Evolutionary conservation across 2,797 vertebrate genomes (phyloP).

Genomic region (Notoglanidium macrostoma): DNA sequence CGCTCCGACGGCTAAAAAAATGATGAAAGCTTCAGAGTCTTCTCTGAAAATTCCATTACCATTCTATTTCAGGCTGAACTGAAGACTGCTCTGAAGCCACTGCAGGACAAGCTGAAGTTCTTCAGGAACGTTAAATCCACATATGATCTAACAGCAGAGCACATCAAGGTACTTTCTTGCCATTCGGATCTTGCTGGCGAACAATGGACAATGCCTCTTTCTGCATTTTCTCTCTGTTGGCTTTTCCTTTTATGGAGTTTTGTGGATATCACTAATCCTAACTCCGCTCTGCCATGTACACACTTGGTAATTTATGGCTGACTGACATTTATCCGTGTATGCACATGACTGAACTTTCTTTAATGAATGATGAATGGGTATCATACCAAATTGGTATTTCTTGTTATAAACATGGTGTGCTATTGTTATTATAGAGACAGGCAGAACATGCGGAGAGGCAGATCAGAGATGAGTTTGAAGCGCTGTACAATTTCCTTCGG

Average conservation of each 20-base stretch:
- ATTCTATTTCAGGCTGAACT: slow-evolving; percentile 75
- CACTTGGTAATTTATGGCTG: no score
- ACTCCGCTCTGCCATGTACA: background rate
- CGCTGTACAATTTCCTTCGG: slow-evolving; percentile 71
- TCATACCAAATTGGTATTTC: background rate
- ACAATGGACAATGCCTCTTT: background rate
- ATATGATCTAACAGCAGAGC: slow-evolving; percentile 73
- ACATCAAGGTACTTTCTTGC: slow-evolving; percentile 72
- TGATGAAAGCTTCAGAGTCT: background rate
- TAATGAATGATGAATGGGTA: no score
- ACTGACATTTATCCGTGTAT: no score
- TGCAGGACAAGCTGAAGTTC: slow-evolving; percentile 75
- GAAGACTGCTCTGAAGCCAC: slow-evolving; percentile 71
- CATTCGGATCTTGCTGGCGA: background rate
- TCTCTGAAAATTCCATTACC: background rate
- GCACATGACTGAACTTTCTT: no score
- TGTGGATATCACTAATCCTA: background rate
- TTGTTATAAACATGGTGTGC: background rate
- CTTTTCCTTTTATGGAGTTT: background rate
- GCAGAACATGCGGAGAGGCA: slow-evolving; percentile 70
- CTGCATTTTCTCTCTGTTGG: background rate
- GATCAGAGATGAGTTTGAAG: slow-evolving; percentile 76
- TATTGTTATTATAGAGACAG: slow-evolving; percentile 68
- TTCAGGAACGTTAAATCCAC: slow-evolving; percentile 67
- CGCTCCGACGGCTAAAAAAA: background rate